A percentile compares a stretch with the other conserved stretches of the same genome.
Conservation (phyloP, 1,140 invertebrate genomes). For the Hycleus cichorii region DNA sequence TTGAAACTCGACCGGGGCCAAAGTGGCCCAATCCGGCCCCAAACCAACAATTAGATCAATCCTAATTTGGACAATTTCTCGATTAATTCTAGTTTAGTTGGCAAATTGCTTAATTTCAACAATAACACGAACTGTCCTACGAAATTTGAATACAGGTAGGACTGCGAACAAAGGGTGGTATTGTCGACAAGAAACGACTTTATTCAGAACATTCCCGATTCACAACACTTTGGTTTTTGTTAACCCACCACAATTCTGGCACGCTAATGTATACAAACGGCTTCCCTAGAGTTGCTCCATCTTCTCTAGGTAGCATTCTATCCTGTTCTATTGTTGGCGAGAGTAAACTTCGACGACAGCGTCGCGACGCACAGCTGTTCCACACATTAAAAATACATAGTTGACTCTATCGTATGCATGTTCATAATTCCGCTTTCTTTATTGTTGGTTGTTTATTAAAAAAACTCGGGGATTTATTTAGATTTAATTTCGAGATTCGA, state of each 20-base stretch:
- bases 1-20: too few relatives aligned
- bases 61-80: too few relatives aligned
- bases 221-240: conserved; percentile 7
- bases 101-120: too few relatives aligned
- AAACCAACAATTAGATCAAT: too few relatives aligned
- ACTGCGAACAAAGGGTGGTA: conserved; percentile 2
- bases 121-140: conserved; percentile 2
- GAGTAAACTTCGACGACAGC: background rate
- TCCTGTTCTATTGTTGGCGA: background rate
- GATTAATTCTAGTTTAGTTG: too few relatives aligned
- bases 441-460: too few relatives aligned
- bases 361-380: background rate
- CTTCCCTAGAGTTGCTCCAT: background rate
- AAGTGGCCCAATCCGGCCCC: too few relatives aligned
- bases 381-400: background rate
- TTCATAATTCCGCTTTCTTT: conserved; percentile 1
- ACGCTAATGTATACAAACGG: conserved; percentile 9
- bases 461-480: too few relatives aligned
- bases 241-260: conserved; percentile 4
- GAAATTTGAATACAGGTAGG: conserved; percentile 15
- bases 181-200: conserved; percentile 4
- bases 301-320: background rate
- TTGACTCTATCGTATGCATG: background rate
- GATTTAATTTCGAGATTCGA: conserved; percentile 6
- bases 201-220: conserved; percentile 9